Conservation (phyloP, 2,888 invertebrate genomes). For the Sminthurinus aureus region DNA sequence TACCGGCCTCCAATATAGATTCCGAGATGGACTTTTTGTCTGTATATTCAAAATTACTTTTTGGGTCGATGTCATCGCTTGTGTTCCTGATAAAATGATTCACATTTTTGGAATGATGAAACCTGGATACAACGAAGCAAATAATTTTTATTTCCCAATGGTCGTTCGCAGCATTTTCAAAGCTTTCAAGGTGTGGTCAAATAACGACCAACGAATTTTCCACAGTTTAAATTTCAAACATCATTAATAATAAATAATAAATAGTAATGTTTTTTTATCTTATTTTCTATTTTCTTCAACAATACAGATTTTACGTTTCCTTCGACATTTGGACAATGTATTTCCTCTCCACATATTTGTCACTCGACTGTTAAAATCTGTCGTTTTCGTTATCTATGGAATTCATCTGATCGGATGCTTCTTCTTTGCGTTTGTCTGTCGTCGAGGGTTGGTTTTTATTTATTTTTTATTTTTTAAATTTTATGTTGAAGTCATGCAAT, state of each 20-base stretch:
- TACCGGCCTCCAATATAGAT: constrained; percentile 40
- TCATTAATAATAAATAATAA: too few relatives aligned
- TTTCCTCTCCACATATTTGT: constrained; percentile 44
- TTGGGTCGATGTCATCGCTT: constrained; percentile 44
- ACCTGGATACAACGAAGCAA: neutral
- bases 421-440: constrained; percentile 41
- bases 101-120: neutral
- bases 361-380: constrained; percentile 42
- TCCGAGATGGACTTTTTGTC: constrained; percentile 41
- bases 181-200: neutral
- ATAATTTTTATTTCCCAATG: neutral
- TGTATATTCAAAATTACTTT: constrained; percentile 26
- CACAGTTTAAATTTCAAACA: too few relatives aligned
- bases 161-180: constrained; percentile 4
- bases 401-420: constrained; percentile 47
- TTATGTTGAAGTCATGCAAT: too few relatives aligned
- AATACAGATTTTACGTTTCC: constrained; percentile 27
- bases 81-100: constrained; percentile 29
- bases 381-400: constrained; percentile 42
- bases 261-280: neutral
- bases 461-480: neutral
- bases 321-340: constrained; percentile 47
- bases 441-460: neutral
- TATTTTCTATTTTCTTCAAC: neutral
- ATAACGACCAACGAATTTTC: neutral